A percentile compares a stretch with the other conserved stretches of the same genome.
These are phyloP conservation scores for Morone chrysops DNA, from an alignment of 2,113 vertebrate species.

Conservation along the genomic window DNA sequence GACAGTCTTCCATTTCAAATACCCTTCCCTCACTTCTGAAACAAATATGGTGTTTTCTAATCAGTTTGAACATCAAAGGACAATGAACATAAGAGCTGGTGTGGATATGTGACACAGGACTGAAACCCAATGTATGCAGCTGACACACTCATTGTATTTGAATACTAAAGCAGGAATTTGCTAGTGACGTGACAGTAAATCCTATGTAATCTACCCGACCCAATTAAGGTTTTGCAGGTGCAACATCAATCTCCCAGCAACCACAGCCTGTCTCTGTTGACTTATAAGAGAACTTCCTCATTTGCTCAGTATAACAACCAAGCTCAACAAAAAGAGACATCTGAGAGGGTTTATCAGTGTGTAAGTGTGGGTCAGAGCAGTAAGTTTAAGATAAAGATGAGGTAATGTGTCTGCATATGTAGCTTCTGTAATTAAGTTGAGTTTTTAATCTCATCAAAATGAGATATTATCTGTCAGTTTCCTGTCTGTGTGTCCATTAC, in stretches of 20 bases:
- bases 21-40: too few relatives aligned
- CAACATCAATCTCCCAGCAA: conserved; percentile 58
- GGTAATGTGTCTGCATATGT: too few relatives aligned
- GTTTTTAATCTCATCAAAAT: too few relatives aligned
- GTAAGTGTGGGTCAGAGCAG: neutral
- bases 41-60: too few relatives aligned
- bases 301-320: fast-evolving
- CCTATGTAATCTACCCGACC: conserved; percentile 19
- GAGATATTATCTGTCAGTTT: too few relatives aligned
- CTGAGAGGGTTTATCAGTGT: fast-evolving
- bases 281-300: neutral
- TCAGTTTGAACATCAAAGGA: neutral
- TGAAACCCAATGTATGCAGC: neutral
- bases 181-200: neutral
- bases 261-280: neutral
- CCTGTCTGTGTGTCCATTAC: neutral
- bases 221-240: conserved; percentile 38
- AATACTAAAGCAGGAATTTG: neutral
- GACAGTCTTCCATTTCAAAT: too few relatives aligned
- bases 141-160: neutral
- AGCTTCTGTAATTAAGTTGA: neutral
- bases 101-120: neutral
- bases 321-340: neutral
- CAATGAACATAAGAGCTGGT: neutral
- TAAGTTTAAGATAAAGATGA: neutral